Evolutionary conservation across 2,888 invertebrate species (phyloP), one percentile per base, ranked within the genome.

Genomic region (Rotaria macrura): DNA sequence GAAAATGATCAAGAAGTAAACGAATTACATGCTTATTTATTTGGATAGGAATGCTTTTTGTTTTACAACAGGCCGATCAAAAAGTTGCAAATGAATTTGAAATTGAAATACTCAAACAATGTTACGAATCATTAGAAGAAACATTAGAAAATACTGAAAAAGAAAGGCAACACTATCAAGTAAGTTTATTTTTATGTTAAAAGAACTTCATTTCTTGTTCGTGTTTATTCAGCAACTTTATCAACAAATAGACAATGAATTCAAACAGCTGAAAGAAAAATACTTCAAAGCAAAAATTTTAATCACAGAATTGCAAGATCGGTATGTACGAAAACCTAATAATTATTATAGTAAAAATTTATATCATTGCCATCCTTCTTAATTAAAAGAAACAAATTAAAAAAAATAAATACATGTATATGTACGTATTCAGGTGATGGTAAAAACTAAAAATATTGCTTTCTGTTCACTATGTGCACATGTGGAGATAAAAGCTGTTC

Each of bases 101-200:
- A 65, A 65, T 65, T 65, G 65, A 65, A 65, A 65, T 65, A 17
- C 65, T 65, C 7, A 79, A 79, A n/a, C 25, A 79, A 79, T 79
- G 79, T 79, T 43, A 43, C 12, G 79, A 79, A 79, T 43, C 79
- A 43, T 43, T 79, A 79, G 43, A 79, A 79, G 25, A 23, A 43
- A 79, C 79, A n/a, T 43, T 79, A n/a, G 79, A 79, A 25, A 43
- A 23, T 25, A 79, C 43, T 10, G 79, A 43, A 14, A 79, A 79
- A 79, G 79, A 79, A 79, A 79, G 25, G 43, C 14, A 79, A 40
- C 43, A 43, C 0, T 79, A 43, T 79, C 79, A 43, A 43, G 79
- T 79, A 79, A 79, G 7, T 74, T 1, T 25, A 38, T 25, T 40
- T 12, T 74, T 74, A 12, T 40, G 23, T 40, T 7, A 7, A 25